Percentiles rank a stretch among this genome's conserved stretches.
These are phyloP conservation scores for Scaptomyza reducta DNA, from an alignment of 2,888 invertebrate genomes.

Conservation along the genomic window DNA sequence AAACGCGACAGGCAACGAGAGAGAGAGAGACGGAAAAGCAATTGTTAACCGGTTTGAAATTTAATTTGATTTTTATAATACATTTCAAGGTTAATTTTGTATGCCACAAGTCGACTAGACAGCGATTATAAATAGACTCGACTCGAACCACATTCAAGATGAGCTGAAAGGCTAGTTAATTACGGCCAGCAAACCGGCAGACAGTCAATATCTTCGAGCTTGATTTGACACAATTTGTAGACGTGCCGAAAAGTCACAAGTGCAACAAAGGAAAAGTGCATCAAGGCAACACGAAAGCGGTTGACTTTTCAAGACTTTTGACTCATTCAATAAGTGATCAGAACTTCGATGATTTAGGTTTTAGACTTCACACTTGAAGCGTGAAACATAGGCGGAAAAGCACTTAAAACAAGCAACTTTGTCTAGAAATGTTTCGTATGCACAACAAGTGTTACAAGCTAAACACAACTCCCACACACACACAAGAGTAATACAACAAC, in stretches of 20 bases:
- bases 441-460: constrained; percentile 1
- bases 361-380: too few species aligned
- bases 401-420: not conserved
- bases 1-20: constrained; percentile 1
- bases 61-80: constrained; percentile 46
- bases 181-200: constrained; percentile 21
- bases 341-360: too few species aligned
- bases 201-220: constrained; percentile 12
- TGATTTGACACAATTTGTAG: constrained; percentile 63
- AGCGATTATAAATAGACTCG: constrained; percentile 42
- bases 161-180: constrained; percentile 24
- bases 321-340: too few species aligned
- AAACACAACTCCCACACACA: constrained; percentile 7
- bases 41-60: constrained; percentile 65
- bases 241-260: constrained; percentile 48
- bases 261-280: constrained; percentile 17
- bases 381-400: too few species aligned
- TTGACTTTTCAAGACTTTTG: constrained; percentile 25
- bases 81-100: constrained; percentile 66
- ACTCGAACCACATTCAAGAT: constrained; percentile 11
- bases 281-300: too few species aligned
- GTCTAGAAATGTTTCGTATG: too few species aligned
- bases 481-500: constrained; percentile 26
- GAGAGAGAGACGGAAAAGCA: constrained; percentile 18
- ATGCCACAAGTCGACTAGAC: constrained; percentile 49